Evolutionary conservation across 2,113 vertebrate genomes (phyloP), one percentile per base, ranked within the genome.

Genomic region (Aspiorhynchus laticeps): DNA sequence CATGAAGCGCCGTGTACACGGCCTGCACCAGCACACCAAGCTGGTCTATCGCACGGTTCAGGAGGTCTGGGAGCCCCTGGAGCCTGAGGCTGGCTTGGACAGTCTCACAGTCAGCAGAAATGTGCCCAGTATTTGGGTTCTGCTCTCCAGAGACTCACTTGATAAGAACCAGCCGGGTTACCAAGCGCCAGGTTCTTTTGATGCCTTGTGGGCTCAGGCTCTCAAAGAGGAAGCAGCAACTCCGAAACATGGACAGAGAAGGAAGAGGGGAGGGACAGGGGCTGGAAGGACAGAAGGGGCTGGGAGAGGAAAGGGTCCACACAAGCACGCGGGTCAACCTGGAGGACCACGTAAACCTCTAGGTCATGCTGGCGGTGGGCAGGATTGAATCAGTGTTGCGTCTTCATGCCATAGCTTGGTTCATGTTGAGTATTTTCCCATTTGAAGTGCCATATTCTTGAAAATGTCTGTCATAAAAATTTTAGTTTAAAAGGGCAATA

Each of bases 21-120:
- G 95, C 19, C 95, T 99, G 14, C 96, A 99, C 90, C 98, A 99
- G 93, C 91, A 96, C 90, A 99, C 97, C 81, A 93, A 91, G 93
- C 93, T 99, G 80, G 90, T 92, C 67, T 97, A 95, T 93, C 90
- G 85, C 81, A 94, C 96, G 4, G 95, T 94, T 0, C 95, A 96
- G 84, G 98, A 99, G 91, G 95, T 96, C 84, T 99, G 98, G 98
- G 97, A 98, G 63, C 97, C 97, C 0, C 92, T 96, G 11, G 97
- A 97, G 85, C 94, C 97, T 0, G 93, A 92, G 53, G 95, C 95
- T 0, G 97, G 97, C 21, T 94, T 99, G 0, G 98, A 99, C 89
- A 93, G 95, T 53, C 95, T 99, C 90, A 98, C 96, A 0, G 98
- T 98, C 85, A 97, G 94, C 93, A 95, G 96, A 59, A 97, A 97